These are phyloP conservation scores for Dicrostonyx torquatus DNA, from an alignment of 2,797 vertebrate species.

Conservation along the genomic window DNA sequence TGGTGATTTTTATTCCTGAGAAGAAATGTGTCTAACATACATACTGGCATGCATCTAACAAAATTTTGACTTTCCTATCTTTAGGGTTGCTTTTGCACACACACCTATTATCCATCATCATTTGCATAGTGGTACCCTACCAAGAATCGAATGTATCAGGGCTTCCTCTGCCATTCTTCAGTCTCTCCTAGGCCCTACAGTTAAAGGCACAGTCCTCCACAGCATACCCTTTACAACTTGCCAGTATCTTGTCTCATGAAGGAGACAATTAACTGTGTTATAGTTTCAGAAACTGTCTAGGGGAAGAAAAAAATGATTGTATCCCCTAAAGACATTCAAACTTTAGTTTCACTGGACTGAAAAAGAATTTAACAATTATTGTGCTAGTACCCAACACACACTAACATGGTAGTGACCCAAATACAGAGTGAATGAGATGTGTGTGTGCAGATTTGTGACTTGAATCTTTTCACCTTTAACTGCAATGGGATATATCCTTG, in stretches of 20 bases:
- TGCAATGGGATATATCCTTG: background rate
- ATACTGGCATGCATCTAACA: background rate
- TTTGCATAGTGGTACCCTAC: background rate
- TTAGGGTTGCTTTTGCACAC: background rate
- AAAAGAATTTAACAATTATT: background rate
- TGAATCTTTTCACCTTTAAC: background rate
- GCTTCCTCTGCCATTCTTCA: background rate
- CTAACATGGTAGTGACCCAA: background rate
- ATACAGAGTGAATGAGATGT: background rate
- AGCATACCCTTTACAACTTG: background rate
- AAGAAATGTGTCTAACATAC: background rate
- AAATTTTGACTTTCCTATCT: background rate
- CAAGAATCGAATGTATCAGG: background rate
- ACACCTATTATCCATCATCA: background rate
- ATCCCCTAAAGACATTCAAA: background rate
- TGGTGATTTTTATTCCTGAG: background rate
- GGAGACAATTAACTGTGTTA: background rate
- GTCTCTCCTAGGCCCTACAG: background rate
- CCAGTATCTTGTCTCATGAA: background rate
- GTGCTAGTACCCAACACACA: background rate
- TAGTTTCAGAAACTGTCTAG: conserved; percentile 5
- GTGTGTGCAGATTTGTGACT: conserved; percentile 3
- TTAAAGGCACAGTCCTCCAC: background rate
- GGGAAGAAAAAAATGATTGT: no score
- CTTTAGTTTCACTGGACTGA: background rate